Evolutionary conservation across 2,888 invertebrate genomes (phyloP).

Genomic region (Ornithoptera alexandrae): DNA sequence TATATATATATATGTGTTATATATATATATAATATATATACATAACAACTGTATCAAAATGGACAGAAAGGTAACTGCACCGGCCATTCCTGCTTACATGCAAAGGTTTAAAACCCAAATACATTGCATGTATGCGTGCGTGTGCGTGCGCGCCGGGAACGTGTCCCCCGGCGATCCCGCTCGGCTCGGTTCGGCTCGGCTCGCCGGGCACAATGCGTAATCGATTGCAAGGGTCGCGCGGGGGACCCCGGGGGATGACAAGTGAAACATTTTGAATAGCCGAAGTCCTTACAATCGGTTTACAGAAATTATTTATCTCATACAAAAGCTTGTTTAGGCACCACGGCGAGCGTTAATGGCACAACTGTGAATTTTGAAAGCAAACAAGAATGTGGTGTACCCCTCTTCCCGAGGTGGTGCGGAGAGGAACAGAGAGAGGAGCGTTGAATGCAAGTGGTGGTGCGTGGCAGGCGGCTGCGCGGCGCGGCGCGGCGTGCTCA

Average conservation of each 20-base stretch:
- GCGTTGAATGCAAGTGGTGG: slow-evolving; percentile 21
- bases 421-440: neutral
- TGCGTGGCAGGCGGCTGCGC: slow-evolving; percentile 10
- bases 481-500: slow-evolving; percentile 56
- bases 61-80: slow-evolving; percentile 31
- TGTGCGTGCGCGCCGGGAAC: neutral
- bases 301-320: neutral
- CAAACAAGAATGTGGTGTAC: neutral
- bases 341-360: neutral
- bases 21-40: slow-evolving; percentile 1
- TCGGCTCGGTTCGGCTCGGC: neutral
- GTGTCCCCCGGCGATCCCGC: neutral
- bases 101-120: neutral
- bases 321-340: neutral
- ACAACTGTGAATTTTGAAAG: neutral
- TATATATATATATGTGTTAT: neutral
- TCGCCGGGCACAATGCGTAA: neutral
- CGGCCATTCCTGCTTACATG: slow-evolving; percentile 12
- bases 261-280: too few relatives aligned
- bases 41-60: slow-evolving; percentile 24
- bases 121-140: neutral
- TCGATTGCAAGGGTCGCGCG: too few relatives aligned
- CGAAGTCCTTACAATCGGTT: neutral
- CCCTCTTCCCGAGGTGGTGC: neutral
- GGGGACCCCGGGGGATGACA: too few relatives aligned